A percentile compares a stretch with the other conserved stretches of the same genome.
Evolutionary conservation across 2,797 vertebrate species (phyloP).

Genomic region (Paedocypris micromegethes): DNA sequence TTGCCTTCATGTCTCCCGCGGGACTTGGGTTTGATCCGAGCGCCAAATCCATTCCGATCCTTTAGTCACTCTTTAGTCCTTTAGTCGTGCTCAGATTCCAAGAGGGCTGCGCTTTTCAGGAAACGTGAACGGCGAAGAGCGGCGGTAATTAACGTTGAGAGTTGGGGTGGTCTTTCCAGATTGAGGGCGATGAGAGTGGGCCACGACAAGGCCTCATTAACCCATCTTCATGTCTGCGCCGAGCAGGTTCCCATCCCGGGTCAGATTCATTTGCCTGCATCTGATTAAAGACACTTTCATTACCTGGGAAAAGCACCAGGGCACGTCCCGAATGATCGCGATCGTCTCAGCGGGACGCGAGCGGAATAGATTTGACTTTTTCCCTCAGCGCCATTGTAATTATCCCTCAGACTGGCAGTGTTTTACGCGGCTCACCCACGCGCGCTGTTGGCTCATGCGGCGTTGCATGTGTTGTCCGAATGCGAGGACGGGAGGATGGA

Average conservation of each 20-base stretch:
- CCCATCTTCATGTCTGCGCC: conserved; percentile 11
- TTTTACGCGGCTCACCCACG: conserved; percentile 33
- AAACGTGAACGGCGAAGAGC: conserved; percentile 1
- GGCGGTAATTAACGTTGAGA: conserved; percentile 4
- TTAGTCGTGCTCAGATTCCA: not conserved
- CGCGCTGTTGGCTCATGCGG: conserved; percentile 21
- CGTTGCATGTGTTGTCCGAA: conserved; percentile 31
- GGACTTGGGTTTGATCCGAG: not conserved
- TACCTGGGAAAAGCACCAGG: conserved; percentile 35
- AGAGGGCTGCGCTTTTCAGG: conserved; percentile 8
- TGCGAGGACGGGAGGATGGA: conserved; percentile 6
- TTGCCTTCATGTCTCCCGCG: conserved; percentile 27
- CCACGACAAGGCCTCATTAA: conserved; percentile 37
- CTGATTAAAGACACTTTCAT: conserved; percentile 48
- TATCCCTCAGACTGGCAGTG: conserved; percentile 31
- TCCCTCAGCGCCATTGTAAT: conserved; percentile 31
- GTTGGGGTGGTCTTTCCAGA: conserved; percentile 19
- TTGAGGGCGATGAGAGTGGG: conserved; percentile 12
- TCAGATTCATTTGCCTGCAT: conserved; percentile 47
- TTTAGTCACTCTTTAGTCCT: not conserved
- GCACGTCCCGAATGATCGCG: conserved; percentile 6
- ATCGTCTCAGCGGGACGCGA: not conserved
- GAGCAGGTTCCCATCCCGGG: conserved; percentile 26
- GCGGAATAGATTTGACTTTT: conserved; percentile 18
- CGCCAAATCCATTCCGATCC: too few species aligned